A percentile compares a stretch with the other conserved stretches of the same genome.
Evolutionary conservation across 2,888 invertebrate genomes (phyloP).

Genomic region (Ecdyonurus torrentis): DNA sequence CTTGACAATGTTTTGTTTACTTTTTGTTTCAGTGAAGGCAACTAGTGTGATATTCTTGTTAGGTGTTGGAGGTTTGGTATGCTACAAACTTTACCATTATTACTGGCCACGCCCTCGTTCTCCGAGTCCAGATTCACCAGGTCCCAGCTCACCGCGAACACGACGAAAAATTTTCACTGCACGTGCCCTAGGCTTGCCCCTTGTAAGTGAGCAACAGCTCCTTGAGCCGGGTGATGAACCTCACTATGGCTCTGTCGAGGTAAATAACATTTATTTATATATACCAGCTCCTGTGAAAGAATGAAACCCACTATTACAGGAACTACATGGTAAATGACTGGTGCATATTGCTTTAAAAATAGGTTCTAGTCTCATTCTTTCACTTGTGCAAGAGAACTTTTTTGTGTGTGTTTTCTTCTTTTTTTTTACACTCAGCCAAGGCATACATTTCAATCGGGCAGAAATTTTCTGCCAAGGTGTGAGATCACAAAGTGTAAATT

Average conservation of each 20-base stretch:
- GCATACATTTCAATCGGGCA: too few relatives aligned
- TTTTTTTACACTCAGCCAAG: too few relatives aligned
- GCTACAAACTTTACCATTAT: slow-evolving; percentile 24
- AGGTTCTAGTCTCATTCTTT: too few relatives aligned
- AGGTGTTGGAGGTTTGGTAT: slow-evolving; percentile 26
- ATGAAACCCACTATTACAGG: too few relatives aligned
- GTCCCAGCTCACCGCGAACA: background rate
- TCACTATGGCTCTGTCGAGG: background rate
- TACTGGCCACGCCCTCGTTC: slow-evolving; percentile 12
- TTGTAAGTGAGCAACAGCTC: slow-evolving; percentile 8
- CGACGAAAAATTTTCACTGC: background rate
- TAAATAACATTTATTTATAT: background rate
- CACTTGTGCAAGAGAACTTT: too few relatives aligned
- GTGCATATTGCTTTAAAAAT: too few relatives aligned
- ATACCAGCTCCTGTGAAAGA: too few relatives aligned
- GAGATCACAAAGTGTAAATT: too few relatives aligned
- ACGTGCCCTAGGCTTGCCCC: background rate
- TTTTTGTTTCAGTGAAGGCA: slow-evolving; percentile 23
- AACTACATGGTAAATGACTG: too few relatives aligned
- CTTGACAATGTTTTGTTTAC: too few relatives aligned
- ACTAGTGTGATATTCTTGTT: slow-evolving; percentile 26
- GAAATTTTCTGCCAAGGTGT: too few relatives aligned
- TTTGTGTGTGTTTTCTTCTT: too few relatives aligned
- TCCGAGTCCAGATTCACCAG: background rate
- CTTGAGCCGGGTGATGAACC: slow-evolving; percentile 4